These are phyloP conservation scores for Tichodroma muraria DNA, from an alignment of 2,113 vertebrate species.

Conservation along the genomic window DNA sequence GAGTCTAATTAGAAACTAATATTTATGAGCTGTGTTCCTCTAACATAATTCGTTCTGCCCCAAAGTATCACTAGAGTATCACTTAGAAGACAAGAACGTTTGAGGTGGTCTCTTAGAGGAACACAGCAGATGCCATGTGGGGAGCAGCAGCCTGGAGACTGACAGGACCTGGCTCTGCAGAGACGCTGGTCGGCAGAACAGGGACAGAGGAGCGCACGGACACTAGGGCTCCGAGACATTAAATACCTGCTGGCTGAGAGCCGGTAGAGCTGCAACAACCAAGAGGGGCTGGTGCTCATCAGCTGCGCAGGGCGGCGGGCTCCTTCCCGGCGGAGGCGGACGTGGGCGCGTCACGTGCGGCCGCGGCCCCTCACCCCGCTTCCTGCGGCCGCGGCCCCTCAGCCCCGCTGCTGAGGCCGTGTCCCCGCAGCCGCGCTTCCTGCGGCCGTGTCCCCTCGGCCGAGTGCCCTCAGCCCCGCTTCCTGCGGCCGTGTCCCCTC, in stretches of 20 bases:
- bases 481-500: not conserved
- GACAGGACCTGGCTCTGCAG: not conserved
- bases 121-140: not conserved
- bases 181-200: not conserved
- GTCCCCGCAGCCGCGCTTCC: not conserved
- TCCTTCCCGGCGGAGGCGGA: slow-evolving; percentile 9
- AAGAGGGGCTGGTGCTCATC: not conserved
- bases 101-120: not conserved
- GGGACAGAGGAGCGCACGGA: not conserved
- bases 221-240: not conserved
- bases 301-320: not conserved
- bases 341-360: not conserved
- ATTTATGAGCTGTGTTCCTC: not conserved
- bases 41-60: not conserved
- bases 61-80: not conserved
- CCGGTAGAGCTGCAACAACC: not conserved
- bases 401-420: not conserved
- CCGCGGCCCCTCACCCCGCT: not conserved
- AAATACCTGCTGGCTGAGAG: slow-evolving; percentile 27
- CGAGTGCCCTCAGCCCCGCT: not conserved
- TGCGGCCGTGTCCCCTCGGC: not conserved
- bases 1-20: not conserved
- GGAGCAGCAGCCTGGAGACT: not conserved
- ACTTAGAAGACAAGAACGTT: not conserved
- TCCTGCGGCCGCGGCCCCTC: not conserved